phyloP scores from a whole-genome alignment of 64 coral and sea anemone species.

The Stichodactyla mertensii region DNA sequence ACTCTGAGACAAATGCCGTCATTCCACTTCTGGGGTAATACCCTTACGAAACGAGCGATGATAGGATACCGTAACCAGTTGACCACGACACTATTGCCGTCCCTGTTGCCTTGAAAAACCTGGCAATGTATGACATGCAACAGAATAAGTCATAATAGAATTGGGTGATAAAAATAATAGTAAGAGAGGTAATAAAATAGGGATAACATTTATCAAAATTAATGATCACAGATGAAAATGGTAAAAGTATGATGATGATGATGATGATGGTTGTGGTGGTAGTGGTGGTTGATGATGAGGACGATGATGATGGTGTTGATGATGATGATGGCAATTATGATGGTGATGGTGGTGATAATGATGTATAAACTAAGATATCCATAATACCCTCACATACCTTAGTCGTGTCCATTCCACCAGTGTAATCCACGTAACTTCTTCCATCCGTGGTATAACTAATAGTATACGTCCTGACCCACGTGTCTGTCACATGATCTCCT shows the following conservation, averaged over 20 bases:
- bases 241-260: too few relatives aligned
- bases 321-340: too few relatives aligned
- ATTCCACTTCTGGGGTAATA: neutral
- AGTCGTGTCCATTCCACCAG: neutral
- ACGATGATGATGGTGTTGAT: too few relatives aligned
- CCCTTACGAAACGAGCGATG: neutral
- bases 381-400: neutral
- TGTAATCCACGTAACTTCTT: neutral
- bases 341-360: too few relatives aligned
- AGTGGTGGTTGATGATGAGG: too few relatives aligned
- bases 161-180: neutral
- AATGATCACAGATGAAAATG: too few relatives aligned
- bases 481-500: slow-evolving; percentile 35
- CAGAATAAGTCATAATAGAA: neutral
- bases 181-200: too few relatives aligned
- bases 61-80: slow-evolving; percentile 13
- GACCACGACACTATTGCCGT: neutral
- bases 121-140: neutral
- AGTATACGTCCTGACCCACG: slow-evolving; percentile 40
- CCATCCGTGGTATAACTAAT: slow-evolving; percentile 23
- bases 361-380: neutral
- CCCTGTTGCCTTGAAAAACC: neutral
- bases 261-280: too few relatives aligned
- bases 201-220: too few relatives aligned
- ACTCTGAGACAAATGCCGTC: slow-evolving; percentile 8